Percentiles rank a stretch among this genome's conserved stretches.
These are phyloP conservation scores for Drosophila tanythrix DNA, from an alignment of 2,888 invertebrate genomes.

Conservation along the genomic window DNA sequence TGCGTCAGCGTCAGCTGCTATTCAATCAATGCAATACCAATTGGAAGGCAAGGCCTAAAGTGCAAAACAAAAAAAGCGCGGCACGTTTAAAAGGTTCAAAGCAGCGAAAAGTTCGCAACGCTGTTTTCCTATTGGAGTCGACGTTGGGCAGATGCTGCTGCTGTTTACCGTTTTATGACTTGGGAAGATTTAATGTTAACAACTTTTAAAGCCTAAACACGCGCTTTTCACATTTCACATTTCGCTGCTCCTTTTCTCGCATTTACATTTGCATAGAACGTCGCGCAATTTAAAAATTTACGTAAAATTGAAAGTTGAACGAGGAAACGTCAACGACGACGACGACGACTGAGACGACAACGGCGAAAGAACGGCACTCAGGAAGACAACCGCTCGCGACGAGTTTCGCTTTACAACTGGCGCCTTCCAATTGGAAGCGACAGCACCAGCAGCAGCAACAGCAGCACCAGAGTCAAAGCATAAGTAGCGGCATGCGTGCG, in stretches of 20 bases:
- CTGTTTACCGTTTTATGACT: conserved; percentile 26
- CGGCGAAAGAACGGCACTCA: conserved; percentile 35
- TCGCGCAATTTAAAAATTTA: conserved; percentile 41
- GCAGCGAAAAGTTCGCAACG: conserved; percentile 14
- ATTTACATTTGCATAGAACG: conserved; percentile 28
- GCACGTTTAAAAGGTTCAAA: conserved; percentile 12
- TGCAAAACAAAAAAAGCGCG: conserved; percentile 6
- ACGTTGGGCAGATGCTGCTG: conserved; percentile 1
- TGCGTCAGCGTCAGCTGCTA: conserved; percentile 11
- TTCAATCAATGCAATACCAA: conserved; percentile 64
- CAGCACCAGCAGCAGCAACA: conserved; percentile 36
- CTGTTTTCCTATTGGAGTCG: not conserved
- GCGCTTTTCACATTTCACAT: conserved; percentile 26
- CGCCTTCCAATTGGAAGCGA: conserved; percentile 64
- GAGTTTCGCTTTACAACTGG: conserved; percentile 77
- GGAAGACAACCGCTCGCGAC: conserved; percentile 71
- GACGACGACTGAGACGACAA: conserved; percentile 18
- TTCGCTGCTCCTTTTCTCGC: conserved; percentile 6
- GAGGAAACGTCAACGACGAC: conserved; percentile 10
- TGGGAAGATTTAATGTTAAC: conserved; percentile 26
- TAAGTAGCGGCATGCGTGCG: conserved; percentile 51
- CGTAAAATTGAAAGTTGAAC: conserved; percentile 46
- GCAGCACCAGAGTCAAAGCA: conserved; percentile 24
- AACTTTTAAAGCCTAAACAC: conserved; percentile 30
- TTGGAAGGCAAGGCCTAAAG: conserved; percentile 11